A percentile compares a stretch with the other conserved stretches of the same genome.
These are phyloP conservation scores for Phyllostomus hastatus DNA, from an alignment of 2,113 vertebrate genomes.

Conservation along the genomic window DNA sequence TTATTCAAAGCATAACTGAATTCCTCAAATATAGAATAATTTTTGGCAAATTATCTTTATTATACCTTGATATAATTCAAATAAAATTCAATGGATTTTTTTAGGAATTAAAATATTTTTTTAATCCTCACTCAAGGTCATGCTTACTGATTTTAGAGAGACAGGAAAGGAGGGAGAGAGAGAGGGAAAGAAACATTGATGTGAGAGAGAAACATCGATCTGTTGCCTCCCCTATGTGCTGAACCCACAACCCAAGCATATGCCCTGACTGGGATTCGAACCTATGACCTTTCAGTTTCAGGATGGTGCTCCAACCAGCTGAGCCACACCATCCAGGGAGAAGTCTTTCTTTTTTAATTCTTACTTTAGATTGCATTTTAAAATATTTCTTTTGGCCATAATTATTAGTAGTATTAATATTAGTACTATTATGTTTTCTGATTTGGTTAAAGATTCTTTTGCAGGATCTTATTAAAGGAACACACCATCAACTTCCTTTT, in stretches of 20 bases:
- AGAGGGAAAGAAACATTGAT: too few relatives aligned
- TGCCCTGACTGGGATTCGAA: too few relatives aligned
- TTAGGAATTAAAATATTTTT: neutral
- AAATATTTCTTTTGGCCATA: neutral
- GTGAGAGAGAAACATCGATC: too few relatives aligned
- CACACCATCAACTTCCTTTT: neutral
- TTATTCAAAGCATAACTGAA: neutral
- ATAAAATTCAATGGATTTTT: constrained; percentile 3
- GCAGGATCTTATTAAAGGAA: neutral
- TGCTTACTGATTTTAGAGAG: neutral
- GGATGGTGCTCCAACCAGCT: too few relatives aligned
- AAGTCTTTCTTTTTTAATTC: too few relatives aligned
- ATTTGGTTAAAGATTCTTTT: constrained; percentile 13
- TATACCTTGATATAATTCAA: neutral
- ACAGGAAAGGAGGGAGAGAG: neutral
- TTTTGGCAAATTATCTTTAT: constrained; percentile 25
- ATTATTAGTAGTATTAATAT: neutral
- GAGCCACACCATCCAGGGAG: too few relatives aligned
- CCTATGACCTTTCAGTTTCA: too few relatives aligned
- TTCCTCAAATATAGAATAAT: neutral
- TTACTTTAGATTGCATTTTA: constrained; percentile 43
- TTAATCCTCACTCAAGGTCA: too few relatives aligned
- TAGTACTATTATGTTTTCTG: neutral
- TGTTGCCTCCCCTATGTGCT: too few relatives aligned
- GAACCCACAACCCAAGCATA: too few relatives aligned